phyloP scores from a whole-genome alignment of 2,113 vertebrate species.

The Dasypus novemcinctus region DNA sequence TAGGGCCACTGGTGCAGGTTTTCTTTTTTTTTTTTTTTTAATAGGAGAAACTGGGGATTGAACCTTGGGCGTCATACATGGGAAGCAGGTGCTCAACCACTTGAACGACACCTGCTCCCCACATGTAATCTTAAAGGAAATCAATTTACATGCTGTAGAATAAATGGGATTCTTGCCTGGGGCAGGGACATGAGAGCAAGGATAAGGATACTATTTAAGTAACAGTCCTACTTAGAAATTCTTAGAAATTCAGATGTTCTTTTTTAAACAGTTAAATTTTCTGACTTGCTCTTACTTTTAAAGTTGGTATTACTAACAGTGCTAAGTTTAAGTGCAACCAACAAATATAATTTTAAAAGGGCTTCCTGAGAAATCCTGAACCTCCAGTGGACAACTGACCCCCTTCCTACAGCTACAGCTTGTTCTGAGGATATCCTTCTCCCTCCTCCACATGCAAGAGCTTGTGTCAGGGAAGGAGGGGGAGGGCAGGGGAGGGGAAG shows the following conservation, averaged over 20 bases:
- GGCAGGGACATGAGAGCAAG: not conserved
- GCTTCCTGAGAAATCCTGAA: not conserved
- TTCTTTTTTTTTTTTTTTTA: not conserved
- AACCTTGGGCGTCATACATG: too few species aligned
- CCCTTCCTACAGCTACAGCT: not conserved
- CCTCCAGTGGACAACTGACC: too few species aligned
- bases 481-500: too few species aligned
- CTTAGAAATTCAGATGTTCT: not conserved
- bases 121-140: too few species aligned
- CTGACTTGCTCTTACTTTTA: not conserved
- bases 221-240: not conserved
- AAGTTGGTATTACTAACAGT: not conserved
- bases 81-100: too few species aligned
- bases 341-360: not conserved
- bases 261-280: not conserved
- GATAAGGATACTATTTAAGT: not conserved
- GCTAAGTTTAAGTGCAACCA: not conserved
- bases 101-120: too few species aligned
- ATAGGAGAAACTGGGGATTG: too few species aligned
- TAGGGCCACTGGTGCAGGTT: accelerated
- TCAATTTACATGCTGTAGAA: not conserved
- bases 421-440: not conserved
- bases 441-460: not conserved
- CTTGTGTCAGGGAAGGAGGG: not conserved
- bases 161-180: too few species aligned